A percentile compares a stretch with the other conserved stretches of the same genome.
These are phyloP conservation scores for Oscheius sp. DNA, from an alignment of 2,888 invertebrate species.

Conservation along the genomic window DNA sequence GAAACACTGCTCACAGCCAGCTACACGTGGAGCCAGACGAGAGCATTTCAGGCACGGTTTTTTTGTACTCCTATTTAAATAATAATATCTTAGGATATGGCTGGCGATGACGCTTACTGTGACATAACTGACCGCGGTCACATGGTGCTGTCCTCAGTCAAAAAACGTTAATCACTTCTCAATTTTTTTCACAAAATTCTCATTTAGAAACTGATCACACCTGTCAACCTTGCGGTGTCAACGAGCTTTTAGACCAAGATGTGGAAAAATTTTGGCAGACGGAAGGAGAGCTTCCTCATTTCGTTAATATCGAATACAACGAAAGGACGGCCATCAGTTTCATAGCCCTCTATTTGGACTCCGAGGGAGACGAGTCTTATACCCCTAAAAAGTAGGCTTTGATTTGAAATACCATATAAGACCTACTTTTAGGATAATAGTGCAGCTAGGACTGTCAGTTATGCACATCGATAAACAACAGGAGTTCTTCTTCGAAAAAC, in stretches of 20 bases:
- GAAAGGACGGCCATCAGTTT: slow-evolving; percentile 28
- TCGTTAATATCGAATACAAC: slow-evolving; percentile 27
- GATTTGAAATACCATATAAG: background rate
- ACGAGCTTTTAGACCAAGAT: slow-evolving; percentile 24
- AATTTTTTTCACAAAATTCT: background rate
- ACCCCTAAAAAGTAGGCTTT: slow-evolving; percentile 27
- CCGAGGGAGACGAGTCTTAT: slow-evolving; percentile 30
- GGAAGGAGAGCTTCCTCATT: slow-evolving; percentile 29
- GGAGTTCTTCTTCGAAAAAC: background rate
- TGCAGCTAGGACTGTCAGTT: background rate
- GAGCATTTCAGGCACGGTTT: no score
- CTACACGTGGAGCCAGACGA: no score
- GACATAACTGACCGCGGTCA: no score
- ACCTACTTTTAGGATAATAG: background rate
- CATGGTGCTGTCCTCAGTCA: no score
- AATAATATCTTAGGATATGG: no score
- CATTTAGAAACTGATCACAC: background rate
- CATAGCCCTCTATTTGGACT: slow-evolving; percentile 30
- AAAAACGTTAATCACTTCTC: no score
- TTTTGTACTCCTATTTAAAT: no score
- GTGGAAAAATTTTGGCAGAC: slow-evolving; percentile 27
- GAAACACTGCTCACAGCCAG: no score
- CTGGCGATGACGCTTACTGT: no score
- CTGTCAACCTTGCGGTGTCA: background rate
- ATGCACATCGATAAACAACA: background rate